A percentile compares a stretch with the other conserved stretches of the same genome.
phyloP scores from a whole-genome alignment of 2,113 vertebrate genomes.

The Eulemur macaco region DNA sequence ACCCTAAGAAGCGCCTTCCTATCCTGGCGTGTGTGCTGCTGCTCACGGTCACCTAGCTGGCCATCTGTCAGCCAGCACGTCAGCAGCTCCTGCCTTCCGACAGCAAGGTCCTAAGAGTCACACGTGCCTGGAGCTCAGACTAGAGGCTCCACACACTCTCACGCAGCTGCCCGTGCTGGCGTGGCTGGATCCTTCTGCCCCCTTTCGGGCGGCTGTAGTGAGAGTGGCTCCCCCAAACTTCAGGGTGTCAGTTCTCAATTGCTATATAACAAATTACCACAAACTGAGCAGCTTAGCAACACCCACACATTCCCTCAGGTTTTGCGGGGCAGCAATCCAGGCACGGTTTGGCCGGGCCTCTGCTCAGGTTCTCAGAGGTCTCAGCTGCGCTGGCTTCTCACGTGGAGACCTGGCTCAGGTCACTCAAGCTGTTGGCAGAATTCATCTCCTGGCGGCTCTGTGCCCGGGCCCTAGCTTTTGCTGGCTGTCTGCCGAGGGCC shows the following conservation, averaged over 20 bases:
- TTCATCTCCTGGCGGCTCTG: neutral
- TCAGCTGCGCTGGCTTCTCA: neutral
- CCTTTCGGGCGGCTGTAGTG: neutral
- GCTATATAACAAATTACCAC: neutral
- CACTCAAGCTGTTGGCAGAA: neutral
- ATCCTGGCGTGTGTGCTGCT: neutral
- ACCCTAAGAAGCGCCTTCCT: neutral
- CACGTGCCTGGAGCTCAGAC: neutral
- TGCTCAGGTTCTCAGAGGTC: neutral
- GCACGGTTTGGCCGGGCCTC: neutral
- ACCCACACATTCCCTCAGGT: neutral
- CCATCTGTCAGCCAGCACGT: neutral
- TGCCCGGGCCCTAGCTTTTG: neutral
- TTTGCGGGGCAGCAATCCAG: rapidly evolving
- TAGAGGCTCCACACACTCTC: neutral
- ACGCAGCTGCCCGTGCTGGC: no score
- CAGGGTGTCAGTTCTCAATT: neutral
- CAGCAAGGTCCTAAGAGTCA: neutral
- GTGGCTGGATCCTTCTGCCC: neutral
- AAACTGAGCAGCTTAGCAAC: neutral
- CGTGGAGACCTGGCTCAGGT: neutral
- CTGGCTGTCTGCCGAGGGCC: no score
- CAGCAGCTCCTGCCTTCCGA: neutral
- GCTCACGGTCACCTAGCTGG: neutral
- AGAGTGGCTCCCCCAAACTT: neutral